Conservation (phyloP, 2,888 invertebrate species). For the Orgyia antiqua region DNA sequence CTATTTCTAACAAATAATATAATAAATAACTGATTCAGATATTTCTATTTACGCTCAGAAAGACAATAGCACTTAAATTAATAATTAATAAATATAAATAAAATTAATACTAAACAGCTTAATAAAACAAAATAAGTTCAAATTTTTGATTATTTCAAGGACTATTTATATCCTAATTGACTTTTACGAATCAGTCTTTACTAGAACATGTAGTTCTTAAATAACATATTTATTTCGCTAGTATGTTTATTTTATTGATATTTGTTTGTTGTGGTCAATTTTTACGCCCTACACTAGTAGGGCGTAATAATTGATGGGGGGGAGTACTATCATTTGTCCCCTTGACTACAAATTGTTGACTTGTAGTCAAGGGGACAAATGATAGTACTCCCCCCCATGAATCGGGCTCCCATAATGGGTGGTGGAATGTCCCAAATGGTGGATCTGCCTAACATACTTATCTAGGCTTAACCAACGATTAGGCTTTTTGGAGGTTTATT, state of each 20-base stretch:
- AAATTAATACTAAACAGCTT: slow-evolving; percentile 6
- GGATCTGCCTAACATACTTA: too few relatives aligned
- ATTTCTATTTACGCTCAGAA: not conserved
- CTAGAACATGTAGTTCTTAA: slow-evolving; percentile 20
- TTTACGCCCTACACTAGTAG: not conserved
- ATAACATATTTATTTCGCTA: slow-evolving; percentile 10
- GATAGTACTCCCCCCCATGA: too few relatives aligned
- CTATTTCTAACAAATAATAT: slow-evolving; percentile 14
- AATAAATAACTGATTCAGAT: slow-evolving; percentile 25
- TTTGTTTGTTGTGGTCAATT: not conserved
- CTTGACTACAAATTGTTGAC: too few relatives aligned
- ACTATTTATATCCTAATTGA: slow-evolving; percentile 28
- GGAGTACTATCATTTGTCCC: too few relatives aligned
- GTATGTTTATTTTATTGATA: not conserved
- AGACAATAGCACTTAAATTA: not conserved
- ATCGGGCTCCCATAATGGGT: too few relatives aligned
- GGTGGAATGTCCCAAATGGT: too few relatives aligned
- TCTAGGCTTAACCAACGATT: too few relatives aligned
- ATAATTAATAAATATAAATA: not conserved
- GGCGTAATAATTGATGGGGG: too few relatives aligned
- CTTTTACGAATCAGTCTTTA: slow-evolving; percentile 31
- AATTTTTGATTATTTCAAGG: slow-evolving; percentile 2
- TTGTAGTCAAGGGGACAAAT: too few relatives aligned
- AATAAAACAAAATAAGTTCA: too few relatives aligned
- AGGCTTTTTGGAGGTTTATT: too few relatives aligned